Conservation (phyloP, 2,113 vertebrate genomes). For the Podarcis raffonei region DNA sequence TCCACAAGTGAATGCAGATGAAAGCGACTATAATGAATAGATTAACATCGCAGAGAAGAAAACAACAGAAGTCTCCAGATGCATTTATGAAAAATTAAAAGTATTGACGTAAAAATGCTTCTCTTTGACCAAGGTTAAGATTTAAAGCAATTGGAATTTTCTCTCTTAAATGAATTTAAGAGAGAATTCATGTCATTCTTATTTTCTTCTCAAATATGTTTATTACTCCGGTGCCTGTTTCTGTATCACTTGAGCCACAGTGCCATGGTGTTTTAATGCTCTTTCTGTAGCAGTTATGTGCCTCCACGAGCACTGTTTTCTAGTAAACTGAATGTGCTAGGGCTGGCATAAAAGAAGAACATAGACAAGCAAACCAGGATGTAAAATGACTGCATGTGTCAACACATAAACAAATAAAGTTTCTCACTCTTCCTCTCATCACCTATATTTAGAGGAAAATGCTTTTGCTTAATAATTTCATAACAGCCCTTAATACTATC, state of each 20-base stretch:
- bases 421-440: neutral
- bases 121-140: neutral
- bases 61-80: conserved; percentile 35
- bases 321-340: neutral
- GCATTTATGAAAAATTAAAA: conserved; percentile 30
- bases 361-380: conserved; percentile 17
- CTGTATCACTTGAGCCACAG: neutral
- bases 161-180: neutral
- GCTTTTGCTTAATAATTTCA: neutral
- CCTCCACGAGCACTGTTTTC: neutral
- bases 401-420: neutral
- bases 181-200: neutral
- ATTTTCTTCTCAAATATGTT: neutral
- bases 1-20: neutral
- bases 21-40: conserved; percentile 27
- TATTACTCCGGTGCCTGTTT: neutral
- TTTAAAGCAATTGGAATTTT: neutral
- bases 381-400: neutral
- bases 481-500: neutral
- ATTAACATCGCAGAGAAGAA: conserved; percentile 22
- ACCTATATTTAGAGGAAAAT: neutral
- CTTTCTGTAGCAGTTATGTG: neutral
- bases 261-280: neutral
- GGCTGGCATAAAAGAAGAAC: neutral
- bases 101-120: neutral